Conservation (phyloP, 2,888 invertebrate genomes). For the Torymus texanus region DNA sequence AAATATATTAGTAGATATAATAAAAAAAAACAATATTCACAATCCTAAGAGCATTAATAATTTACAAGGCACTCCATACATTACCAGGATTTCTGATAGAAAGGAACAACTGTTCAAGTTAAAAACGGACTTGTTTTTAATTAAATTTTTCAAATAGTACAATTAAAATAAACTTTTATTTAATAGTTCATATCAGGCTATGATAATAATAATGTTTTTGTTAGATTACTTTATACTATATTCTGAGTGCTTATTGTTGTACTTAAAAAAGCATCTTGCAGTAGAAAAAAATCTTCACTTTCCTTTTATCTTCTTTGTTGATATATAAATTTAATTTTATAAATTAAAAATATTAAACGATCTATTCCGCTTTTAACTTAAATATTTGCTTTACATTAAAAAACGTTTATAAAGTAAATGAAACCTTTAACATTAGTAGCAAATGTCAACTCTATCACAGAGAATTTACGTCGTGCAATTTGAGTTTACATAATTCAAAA, state of each 20-base stretch:
- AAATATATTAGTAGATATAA: slow-evolving; percentile 25
- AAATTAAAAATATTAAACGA: slow-evolving; percentile 43
- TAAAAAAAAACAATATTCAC: slow-evolving; percentile 49
- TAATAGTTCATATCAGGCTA: slow-evolving; percentile 36
- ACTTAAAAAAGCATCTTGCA: slow-evolving; percentile 29
- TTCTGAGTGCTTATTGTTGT: slow-evolving; percentile 27
- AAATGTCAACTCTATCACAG: slow-evolving; percentile 55
- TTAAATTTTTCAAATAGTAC: slow-evolving; percentile 40
- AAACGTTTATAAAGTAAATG: slow-evolving; percentile 30
- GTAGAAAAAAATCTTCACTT: slow-evolving; percentile 41
- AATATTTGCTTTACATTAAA: slow-evolving; percentile 50
- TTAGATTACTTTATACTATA: slow-evolving; percentile 36
- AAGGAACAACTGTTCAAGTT: slow-evolving; percentile 61
- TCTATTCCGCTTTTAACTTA: slow-evolving; percentile 56
- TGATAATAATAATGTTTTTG: slow-evolving; percentile 31
- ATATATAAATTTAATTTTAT: slow-evolving; percentile 40
- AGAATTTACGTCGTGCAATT: slow-evolving; percentile 49
- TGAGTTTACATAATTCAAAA: slow-evolving; percentile 38
- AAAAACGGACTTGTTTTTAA: slow-evolving; percentile 55
- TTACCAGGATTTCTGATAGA: slow-evolving; percentile 57
- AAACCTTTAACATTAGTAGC: slow-evolving; percentile 46
- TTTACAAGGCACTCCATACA: slow-evolving; percentile 65
- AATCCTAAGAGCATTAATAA: slow-evolving; percentile 61
- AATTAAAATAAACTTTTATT: slow-evolving; percentile 42
- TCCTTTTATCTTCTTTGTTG: slow-evolving; percentile 53